Evolutionary conservation across 2,113 vertebrate genomes (phyloP), one percentile per base, ranked within the genome.

Genomic region (Cavia porcellus): DNA sequence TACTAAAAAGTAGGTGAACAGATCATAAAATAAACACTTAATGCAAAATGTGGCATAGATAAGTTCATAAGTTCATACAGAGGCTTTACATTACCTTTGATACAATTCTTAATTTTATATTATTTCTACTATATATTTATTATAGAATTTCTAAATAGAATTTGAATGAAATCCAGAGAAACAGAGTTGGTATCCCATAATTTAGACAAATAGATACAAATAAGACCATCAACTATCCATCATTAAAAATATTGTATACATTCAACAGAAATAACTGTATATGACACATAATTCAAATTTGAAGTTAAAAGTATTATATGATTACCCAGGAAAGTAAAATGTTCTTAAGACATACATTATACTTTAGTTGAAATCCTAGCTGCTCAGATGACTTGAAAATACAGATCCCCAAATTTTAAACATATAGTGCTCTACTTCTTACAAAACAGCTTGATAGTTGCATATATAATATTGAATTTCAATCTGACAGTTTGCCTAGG

Each of bases 371-470:
- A 96, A 97, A 97, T 80, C 77, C 55, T 90, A 97, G 91, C 86
- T 95, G 75, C 81, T 97, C 77, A 89, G 70, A 87, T 80, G 75
- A 89, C 35, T 90, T 91, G 92, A 95, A 97, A 94, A 92, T 80
- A 96, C 52, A 68, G 55, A 95, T 92, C 70, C 86, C 61, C 92
- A 94, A 97, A 97, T 92, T 97, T 97, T 50, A 96, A 98, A 97
- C 20, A 59, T 84, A 0, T 81, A 74, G 74, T 93, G 52, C 59
- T 97, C 80, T 86, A 80, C 30, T 85, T 96, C 86, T 96, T 97
- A 96, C 98, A 98, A 89, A 94, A 97, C 96, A 97, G 89, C 85
- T 95, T 96, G 95, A 96, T 88, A 98, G 91, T 97, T 95, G 94
- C 92, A 96, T 96, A 96, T 96, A 96, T 90, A 97, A 90, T 85